These are phyloP conservation scores for Aplochiton taeniatus DNA, from an alignment of 2,797 vertebrate genomes.

Conservation along the genomic window DNA sequence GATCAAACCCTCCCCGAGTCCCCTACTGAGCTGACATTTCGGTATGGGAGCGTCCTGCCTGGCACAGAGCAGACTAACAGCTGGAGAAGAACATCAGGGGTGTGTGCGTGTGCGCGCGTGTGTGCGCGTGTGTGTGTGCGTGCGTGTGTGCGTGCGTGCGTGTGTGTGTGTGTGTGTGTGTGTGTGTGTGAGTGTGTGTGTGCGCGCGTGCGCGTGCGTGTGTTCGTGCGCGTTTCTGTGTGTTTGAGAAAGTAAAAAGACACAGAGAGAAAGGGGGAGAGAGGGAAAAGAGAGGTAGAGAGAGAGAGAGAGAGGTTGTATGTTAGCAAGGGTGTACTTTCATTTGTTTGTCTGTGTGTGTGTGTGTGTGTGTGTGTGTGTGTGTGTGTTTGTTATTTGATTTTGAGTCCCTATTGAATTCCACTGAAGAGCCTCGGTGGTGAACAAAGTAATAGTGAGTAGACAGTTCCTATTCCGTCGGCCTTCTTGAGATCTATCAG, in stretches of 20 bases:
- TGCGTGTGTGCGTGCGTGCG: neutral
- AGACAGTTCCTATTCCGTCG: slow-evolving; percentile 32
- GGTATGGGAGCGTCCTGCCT: slow-evolving; percentile 66
- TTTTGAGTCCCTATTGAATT: slow-evolving; percentile 23
- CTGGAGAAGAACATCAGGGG: slow-evolving; percentile 50
- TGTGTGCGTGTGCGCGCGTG: slow-evolving; percentile 2
- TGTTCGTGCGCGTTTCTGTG: slow-evolving; percentile 3
- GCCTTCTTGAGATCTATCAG: slow-evolving; percentile 46
- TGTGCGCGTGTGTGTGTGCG: neutral
- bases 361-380: slow-evolving; percentile 14
- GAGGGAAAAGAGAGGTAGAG: neutral
- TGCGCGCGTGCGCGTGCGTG: slow-evolving; percentile 2
- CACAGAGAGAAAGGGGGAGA: neutral
- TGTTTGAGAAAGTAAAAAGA: too few species aligned
- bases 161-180: slow-evolving; percentile 9
- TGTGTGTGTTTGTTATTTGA: slow-evolving; percentile 25
- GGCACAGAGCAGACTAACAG: slow-evolving; percentile 55
- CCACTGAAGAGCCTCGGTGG: too few species aligned
- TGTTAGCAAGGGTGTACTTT: neutral
- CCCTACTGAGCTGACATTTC: slow-evolving; percentile 75
- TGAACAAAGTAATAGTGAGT: too few species aligned
- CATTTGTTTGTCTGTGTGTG: slow-evolving; percentile 1
- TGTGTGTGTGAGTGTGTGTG: slow-evolving; percentile 13
- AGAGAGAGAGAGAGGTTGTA: slow-evolving; percentile 9
- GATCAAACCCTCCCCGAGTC: slow-evolving; percentile 71